These are phyloP conservation scores for Chymomyza fuscimana DNA, from an alignment of 2,888 invertebrate species.

Conservation along the genomic window DNA sequence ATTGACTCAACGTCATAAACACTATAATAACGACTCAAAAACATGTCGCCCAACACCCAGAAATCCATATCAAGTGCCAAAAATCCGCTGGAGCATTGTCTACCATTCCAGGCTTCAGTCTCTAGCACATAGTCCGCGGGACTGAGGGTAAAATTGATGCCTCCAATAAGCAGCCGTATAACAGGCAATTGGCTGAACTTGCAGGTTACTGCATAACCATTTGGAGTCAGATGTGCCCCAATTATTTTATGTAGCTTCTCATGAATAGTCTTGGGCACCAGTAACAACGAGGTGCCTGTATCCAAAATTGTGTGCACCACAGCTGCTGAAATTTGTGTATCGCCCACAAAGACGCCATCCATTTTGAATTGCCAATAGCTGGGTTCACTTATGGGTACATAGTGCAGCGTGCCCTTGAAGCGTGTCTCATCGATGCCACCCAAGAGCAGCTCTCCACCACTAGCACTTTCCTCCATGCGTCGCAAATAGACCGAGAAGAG, in stretches of 20 bases:
- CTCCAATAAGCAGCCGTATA: slow-evolving; percentile 33
- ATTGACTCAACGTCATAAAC: slow-evolving; percentile 45
- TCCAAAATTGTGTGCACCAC: slow-evolving; percentile 42
- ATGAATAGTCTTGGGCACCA: slow-evolving; percentile 32
- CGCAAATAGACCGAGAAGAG: slow-evolving; percentile 52
- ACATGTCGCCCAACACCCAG: slow-evolving; percentile 58
- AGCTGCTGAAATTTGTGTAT: neutral
- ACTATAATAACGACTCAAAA: slow-evolving; percentile 52
- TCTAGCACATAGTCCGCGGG: slow-evolving; percentile 41
- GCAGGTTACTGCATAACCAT: slow-evolving; percentile 31
- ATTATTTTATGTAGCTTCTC: neutral
- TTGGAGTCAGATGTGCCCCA: slow-evolving; percentile 17
- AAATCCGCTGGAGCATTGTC: slow-evolving; percentile 37
- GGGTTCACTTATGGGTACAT: slow-evolving; percentile 32
- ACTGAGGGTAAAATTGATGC: slow-evolving; percentile 19
- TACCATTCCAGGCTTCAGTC: neutral
- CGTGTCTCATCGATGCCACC: slow-evolving; percentile 42
- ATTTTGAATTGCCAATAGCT: slow-evolving; percentile 48
- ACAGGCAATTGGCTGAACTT: slow-evolving; percentile 16
- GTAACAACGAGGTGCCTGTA: slow-evolving; percentile 52
- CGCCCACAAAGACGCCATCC: slow-evolving; percentile 27
- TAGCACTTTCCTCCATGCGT: neutral
- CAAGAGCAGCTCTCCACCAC: slow-evolving; percentile 52
- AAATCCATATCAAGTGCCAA: slow-evolving; percentile 32
- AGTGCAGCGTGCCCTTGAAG: slow-evolving; percentile 41